These are phyloP conservation scores for Scartelaos histophorus DNA, from an alignment of 2,113 vertebrate genomes.

Conservation along the genomic window DNA sequence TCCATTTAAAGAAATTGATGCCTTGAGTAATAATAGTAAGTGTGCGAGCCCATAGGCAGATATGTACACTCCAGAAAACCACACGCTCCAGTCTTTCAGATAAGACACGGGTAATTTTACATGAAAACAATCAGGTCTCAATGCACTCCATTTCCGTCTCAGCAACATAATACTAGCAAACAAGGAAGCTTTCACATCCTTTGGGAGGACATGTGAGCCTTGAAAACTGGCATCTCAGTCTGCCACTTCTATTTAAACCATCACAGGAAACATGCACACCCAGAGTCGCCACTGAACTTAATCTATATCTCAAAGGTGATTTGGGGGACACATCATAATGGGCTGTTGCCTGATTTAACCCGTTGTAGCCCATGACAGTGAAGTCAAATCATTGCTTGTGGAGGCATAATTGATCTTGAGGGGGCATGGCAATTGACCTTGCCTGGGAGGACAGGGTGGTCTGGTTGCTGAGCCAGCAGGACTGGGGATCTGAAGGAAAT, in stretches of 20 bases:
- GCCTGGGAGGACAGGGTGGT: slow-evolving; percentile 47
- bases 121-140: slow-evolving; percentile 5
- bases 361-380: slow-evolving; percentile 27
- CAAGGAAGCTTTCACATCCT: slow-evolving; percentile 51
- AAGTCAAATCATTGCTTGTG: slow-evolving; percentile 55
- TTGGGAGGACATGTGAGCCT: slow-evolving; percentile 54
- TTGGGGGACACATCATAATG: slow-evolving; percentile 22
- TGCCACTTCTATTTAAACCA: slow-evolving; percentile 58
- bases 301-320: slow-evolving; percentile 21
- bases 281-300: not conserved
- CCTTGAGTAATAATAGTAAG: not conserved
- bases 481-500: slow-evolving; percentile 24
- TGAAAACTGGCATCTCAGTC: slow-evolving; percentile 15
- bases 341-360: slow-evolving; percentile 45
- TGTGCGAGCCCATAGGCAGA: not conserved
- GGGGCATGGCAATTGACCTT: slow-evolving; percentile 61
- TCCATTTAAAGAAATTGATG: not conserved
- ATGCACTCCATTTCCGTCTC: not conserved
- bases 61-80: not conserved
- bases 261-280: slow-evolving; percentile 15
- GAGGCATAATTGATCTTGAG: slow-evolving; percentile 63
- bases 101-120: not conserved
- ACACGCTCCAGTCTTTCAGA: not conserved
- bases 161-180: slow-evolving; percentile 48
- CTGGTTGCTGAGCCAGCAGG: slow-evolving; percentile 64